Percentiles rank a stretch among this genome's conserved stretches.
Evolutionary conservation across 2,797 vertebrate species (phyloP).

Genomic region (Ataeniobius toweri): DNA sequence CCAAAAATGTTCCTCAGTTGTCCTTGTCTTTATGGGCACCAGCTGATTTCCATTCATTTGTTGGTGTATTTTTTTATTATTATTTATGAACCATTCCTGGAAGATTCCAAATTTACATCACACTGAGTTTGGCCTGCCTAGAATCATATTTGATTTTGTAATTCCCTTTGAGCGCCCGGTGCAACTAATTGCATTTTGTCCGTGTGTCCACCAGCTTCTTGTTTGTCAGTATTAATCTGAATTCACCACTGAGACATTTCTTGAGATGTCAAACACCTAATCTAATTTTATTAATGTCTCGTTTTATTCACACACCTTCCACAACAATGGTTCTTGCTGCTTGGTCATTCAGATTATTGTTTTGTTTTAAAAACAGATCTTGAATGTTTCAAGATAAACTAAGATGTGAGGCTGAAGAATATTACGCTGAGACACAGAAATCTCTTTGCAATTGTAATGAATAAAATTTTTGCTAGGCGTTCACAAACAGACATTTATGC

Average conservation of each 20-base stretch:
- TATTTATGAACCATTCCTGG: conserved; percentile 38
- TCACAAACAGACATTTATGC: neutral
- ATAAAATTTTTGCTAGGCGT: neutral
- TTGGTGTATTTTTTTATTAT: conserved; percentile 1
- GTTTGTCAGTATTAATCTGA: conserved; percentile 45
- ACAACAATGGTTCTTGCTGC: conserved; percentile 10
- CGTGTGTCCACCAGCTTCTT: conserved; percentile 33
- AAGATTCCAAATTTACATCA: conserved; percentile 23
- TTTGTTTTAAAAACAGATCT: conserved; percentile 26
- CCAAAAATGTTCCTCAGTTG: neutral
- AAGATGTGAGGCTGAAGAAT: conserved; percentile 8
- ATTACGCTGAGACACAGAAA: neutral
- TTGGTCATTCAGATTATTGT: conserved; percentile 17
- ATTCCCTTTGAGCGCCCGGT: conserved; percentile 35
- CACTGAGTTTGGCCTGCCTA: conserved; percentile 18
- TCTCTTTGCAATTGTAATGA: neutral
- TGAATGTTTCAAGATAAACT: conserved; percentile 37
- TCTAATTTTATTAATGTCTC: conserved; percentile 35
- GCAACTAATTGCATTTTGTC: conserved; percentile 51
- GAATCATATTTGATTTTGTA: conserved; percentile 38
- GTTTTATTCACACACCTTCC: conserved; percentile 28
- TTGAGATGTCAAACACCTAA: conserved; percentile 35
- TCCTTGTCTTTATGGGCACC: neutral
- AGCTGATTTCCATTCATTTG: neutral
- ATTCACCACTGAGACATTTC: conserved; percentile 51